These are phyloP conservation scores for Chionis minor DNA, from an alignment of 2,113 vertebrate species.

Conservation along the genomic window DNA sequence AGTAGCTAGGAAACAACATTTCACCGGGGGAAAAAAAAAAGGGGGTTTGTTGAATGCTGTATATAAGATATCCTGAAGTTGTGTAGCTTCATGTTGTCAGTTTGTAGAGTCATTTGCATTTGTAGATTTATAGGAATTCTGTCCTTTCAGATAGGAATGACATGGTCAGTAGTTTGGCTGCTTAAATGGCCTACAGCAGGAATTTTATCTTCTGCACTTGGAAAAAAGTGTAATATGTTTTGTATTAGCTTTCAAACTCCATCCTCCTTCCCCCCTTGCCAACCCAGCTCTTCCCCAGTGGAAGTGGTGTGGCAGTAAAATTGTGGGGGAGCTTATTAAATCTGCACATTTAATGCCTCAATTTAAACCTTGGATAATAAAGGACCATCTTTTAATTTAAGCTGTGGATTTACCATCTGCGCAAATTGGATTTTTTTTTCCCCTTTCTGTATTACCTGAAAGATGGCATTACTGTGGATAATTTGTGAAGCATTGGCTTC, in stretches of 20 bases:
- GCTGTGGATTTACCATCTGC: constrained; percentile 21
- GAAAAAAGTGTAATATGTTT: not conserved
- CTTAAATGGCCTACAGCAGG: not conserved
- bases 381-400: constrained; percentile 4
- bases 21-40: not conserved
- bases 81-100: not conserved
- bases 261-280: not conserved
- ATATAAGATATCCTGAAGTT: not conserved
- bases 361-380: constrained; percentile 41
- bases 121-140: not conserved
- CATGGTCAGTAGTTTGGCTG: not conserved
- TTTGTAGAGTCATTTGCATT: not conserved
- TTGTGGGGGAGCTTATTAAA: constrained; percentile 20
- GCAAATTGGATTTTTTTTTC: not conserved
- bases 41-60: not conserved
- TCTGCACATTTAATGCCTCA: not conserved
- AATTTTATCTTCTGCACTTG: not conserved
- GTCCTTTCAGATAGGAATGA: not conserved
- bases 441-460: not conserved
- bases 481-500: not conserved
- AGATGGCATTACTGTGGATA: not conserved
- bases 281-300: not conserved
- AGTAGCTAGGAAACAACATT: not conserved
- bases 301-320: not conserved
- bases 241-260: not conserved